Evolutionary conservation across 2,888 invertebrate genomes (phyloP), one percentile per base, ranked within the genome.

Genomic region (Heteropelma amictum): DNA sequence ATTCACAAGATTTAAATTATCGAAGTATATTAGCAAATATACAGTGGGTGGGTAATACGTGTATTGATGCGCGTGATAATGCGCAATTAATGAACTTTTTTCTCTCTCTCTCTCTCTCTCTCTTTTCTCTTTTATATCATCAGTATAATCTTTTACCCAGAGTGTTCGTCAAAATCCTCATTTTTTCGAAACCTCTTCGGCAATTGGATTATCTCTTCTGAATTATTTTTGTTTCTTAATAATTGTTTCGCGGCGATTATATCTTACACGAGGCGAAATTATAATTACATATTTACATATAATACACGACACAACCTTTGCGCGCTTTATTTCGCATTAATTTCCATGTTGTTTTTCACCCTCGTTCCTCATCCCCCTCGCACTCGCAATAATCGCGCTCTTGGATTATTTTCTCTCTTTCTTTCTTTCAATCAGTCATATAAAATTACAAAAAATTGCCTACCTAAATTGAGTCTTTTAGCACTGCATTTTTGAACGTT

Each of bases 401-500:
- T n/a, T n/a, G n/a, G n/a, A n/a, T 69, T 54, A 21, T 40, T 40
- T 42, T 60, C 28, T 4, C 21, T 72, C 10, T 73, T 30, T 64
- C 49, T 65, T 40, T 53, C 26, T 51, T 54, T 81, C 76, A 82
- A 69, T 86, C 84, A 85, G 86, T 88, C 87, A 87, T 88, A 89
- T 88, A 89, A 89, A 89, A 89, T 89, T 88, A 89, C 85, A 89
- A 89, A 89, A 89, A 88, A 88, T 84, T 87, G 84, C 84, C 86
- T 86, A 86, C 85, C 88, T 88, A 89, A 77, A 77, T 74, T 76
- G 69, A 76, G 77, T 75, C 73, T 77, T 71, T 80, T 69, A 75
- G 76, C 78, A 75, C 76, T 79, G 60, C 60, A 73, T 75, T 75
- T 75, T 67, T 67, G 65, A 75, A 75, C 65, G 75, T 71, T 67